Evolutionary conservation across 2,113 vertebrate species (phyloP), one percentile per base, ranked within the genome.

Genomic region (Pithys albifrons): DNA sequence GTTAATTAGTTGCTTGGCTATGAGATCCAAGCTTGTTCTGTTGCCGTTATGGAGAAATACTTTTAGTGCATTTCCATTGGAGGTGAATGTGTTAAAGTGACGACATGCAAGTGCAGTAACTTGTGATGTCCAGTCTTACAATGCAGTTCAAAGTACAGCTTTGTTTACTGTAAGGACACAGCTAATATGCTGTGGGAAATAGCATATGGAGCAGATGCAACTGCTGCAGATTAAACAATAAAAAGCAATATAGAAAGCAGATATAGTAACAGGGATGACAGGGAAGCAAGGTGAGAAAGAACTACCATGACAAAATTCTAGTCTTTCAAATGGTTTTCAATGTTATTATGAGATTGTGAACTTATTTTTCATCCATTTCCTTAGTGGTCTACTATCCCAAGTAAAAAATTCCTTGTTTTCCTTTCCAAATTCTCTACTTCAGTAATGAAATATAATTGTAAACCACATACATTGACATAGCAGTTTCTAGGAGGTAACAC

Each of bases 141-240:
- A 14, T 0, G 0, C 8, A 33, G 23, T 25, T 73, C 61, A 28
- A 31, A 39, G 22, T 17, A 16, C 10, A 35, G 19, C 33, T 54
- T 24, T 70, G 4, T 82, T 67, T 61, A 31, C 14, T 43, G 4
- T 39, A 54, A 66, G 23, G 28, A 28, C 55, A 51, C 15, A 57
- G 25, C 7, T 55, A 33, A 49, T 28, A 37, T 0, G 0, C 4
- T 46, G 25, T 33, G n/a, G 29, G 18, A 72, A 81, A 54, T 2
- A 41, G 7, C n/a, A 54, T 5, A 5, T 16, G 31, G 48, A 74
- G 2, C 1, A 62, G 33, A 64, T 39, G 58, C 16, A 46, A 43
- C 5, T 33, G 23, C 17, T 48, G 16, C 27, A 35, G 33, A 59
- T 72, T 41, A 37, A 78, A 58, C 5, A 28, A 55, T 51, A 55